Evolutionary conservation across 2,888 invertebrate genomes (phyloP), one percentile per base, ranked within the genome.

Genomic region (Mesoligia furuncula): DNA sequence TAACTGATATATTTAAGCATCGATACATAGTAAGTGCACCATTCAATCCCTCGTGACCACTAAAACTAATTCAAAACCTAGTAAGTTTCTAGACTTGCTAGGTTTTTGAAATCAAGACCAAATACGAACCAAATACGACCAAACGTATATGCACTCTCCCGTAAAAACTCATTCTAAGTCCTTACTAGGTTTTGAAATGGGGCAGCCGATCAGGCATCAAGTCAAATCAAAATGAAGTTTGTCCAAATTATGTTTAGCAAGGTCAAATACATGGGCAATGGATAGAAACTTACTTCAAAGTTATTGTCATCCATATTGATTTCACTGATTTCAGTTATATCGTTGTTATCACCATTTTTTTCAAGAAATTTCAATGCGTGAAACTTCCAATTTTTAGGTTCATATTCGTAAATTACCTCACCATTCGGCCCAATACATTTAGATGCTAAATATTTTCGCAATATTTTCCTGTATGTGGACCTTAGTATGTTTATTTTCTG

Each of bases 401-500:
- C 78, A 75, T 90, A 87, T 31, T 90, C 84, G 78, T 87, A 90
- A 20, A 86, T 57, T 61, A 87, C 83, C 45, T 91, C 89, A 45
- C 92, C 92, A 45, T 91, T 88, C 1, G 82, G 51, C 1, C 86
- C 85, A 17, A 88, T 75, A 42, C 71, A 82, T 78, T 86, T 89
- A 3, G 92, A 91, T 27, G 82, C 81, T 62, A 90, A 83, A 84
- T 90, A 84, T 84, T 84, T 90, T 48, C 83, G 85, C 7, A 88
- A 78, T 6, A 89, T 89, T 83, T 92, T 92, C 64, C 90, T 89
- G 67, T 91, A 93, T 0, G 83, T 81, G 13, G 92, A 92, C n/a
- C 93, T 87, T 66, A 92, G 57, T 74, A 88, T 87, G 62, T 93
- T 93, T 77, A 93, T 92, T 88, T 93, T 92, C 67, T 88, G 89